Evolutionary conservation across 2,113 vertebrate species (phyloP).

Genomic region (Syngnathus typhle): DNA sequence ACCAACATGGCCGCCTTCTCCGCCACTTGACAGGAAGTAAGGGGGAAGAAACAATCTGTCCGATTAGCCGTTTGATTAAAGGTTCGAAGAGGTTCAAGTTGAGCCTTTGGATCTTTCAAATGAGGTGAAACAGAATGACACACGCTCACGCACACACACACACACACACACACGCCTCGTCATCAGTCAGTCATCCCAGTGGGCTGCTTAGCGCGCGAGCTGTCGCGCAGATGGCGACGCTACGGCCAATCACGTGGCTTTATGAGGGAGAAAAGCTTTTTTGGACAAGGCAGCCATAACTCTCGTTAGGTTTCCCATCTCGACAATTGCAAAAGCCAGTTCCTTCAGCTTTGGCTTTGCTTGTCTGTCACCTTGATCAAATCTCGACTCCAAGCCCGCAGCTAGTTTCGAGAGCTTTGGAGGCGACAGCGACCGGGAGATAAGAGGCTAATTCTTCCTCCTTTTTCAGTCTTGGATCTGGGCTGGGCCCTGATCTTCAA

Average conservation of each 20-base stretch:
- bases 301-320: background rate
- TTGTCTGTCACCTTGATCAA: no score
- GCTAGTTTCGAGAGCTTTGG: no score
- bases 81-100: no score
- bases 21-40: background rate
- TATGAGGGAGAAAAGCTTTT: background rate
- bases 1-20: background rate
- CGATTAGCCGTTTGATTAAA: background rate
- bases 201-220: background rate
- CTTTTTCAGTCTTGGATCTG: conserved; percentile 61
- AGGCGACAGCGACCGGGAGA: conserved; percentile 57
- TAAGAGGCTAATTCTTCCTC: conserved; percentile 69
- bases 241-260: background rate
- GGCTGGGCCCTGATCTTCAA: conserved; percentile 69
- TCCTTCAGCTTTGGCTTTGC: background rate
- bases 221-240: background rate
- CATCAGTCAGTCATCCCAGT: background rate
- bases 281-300: background rate
- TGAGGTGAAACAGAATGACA: no score
- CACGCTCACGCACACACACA: no score
- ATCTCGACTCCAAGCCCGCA: no score
- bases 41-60: background rate
- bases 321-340: no score
- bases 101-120: no score
- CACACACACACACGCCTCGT: no score